phyloP scores from a whole-genome alignment of 1,140 invertebrate species.

The Chironomus striatipennis region DNA sequence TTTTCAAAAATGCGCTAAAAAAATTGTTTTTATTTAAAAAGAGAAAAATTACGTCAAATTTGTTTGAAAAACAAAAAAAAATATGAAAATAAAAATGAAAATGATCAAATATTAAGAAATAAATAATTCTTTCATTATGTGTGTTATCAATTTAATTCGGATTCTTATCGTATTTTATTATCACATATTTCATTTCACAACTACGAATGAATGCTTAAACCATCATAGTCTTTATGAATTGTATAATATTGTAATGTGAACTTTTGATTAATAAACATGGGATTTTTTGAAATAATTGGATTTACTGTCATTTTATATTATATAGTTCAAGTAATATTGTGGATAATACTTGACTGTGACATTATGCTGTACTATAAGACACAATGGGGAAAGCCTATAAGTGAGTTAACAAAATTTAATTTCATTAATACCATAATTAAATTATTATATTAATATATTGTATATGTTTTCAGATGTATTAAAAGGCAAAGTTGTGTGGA shows the following conservation, averaged over 20 bases:
- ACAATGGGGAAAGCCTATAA: conserved; percentile 50
- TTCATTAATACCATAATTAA: no score
- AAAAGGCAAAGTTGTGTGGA: conserved; percentile 72
- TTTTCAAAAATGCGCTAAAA: no score
- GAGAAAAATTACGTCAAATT: no score
- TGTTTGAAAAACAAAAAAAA: no score
- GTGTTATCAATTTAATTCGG: background rate
- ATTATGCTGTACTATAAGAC: conserved; percentile 46
- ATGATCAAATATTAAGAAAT: no score
- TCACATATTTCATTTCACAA: background rate
- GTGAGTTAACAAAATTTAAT: conserved; percentile 37
- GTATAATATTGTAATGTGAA: background rate
- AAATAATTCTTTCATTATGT: no score
- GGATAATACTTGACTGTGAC: conserved; percentile 49
- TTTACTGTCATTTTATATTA: conserved; percentile 44
- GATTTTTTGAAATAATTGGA: conserved; percentile 33
- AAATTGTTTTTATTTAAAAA: no score
- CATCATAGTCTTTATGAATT: background rate
- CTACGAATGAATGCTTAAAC: no score
- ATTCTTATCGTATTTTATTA: background rate
- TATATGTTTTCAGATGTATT: conserved; percentile 44
- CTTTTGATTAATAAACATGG: background rate
- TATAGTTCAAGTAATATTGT: conserved; percentile 42
- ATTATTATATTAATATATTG: background rate
- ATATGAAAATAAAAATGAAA: no score